Conservation (phyloP, 2,888 invertebrate species). For the Acholoe squamosa region DNA sequence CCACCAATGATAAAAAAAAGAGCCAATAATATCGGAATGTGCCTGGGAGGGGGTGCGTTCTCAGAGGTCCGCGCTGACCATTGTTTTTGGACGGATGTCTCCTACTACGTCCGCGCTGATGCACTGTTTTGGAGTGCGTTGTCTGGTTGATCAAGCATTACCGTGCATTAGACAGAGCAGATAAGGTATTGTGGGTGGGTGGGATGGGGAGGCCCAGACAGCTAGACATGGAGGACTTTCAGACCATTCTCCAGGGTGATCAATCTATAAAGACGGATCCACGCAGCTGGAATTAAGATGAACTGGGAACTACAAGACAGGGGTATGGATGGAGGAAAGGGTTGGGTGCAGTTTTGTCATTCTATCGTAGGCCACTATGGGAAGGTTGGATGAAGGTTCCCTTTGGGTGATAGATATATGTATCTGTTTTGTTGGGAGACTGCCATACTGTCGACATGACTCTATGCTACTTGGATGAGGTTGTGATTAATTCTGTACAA, state of each 20-base stretch:
- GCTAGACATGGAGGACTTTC: neutral
- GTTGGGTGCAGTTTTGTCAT: too few relatives aligned
- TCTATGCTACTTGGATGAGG: too few relatives aligned
- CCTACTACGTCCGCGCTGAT: neutral
- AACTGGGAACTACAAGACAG: neutral
- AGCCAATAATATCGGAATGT: conserved; percentile 12
- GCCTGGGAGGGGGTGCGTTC: neutral
- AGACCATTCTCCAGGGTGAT: neutral
- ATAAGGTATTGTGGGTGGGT: neutral
- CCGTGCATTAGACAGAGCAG: too few relatives aligned
- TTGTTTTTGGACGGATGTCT: neutral
- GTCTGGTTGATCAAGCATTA: too few relatives aligned
- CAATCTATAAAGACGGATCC: neutral
- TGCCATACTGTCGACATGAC: too few relatives aligned
- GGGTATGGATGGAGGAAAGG: neutral
- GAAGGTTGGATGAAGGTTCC: too few relatives aligned
- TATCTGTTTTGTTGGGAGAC: too few relatives aligned
- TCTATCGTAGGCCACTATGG: too few relatives aligned
- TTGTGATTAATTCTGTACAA: too few relatives aligned
- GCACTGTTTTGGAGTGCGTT: neutral
- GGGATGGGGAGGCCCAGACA: neutral
- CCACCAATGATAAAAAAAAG: neutral
- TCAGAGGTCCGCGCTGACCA: neutral
- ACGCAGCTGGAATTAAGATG: neutral
- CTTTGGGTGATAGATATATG: too few relatives aligned